Evolutionary conservation across 2,888 invertebrate genomes (phyloP).

Genomic region (Papilio gigon): DNA sequence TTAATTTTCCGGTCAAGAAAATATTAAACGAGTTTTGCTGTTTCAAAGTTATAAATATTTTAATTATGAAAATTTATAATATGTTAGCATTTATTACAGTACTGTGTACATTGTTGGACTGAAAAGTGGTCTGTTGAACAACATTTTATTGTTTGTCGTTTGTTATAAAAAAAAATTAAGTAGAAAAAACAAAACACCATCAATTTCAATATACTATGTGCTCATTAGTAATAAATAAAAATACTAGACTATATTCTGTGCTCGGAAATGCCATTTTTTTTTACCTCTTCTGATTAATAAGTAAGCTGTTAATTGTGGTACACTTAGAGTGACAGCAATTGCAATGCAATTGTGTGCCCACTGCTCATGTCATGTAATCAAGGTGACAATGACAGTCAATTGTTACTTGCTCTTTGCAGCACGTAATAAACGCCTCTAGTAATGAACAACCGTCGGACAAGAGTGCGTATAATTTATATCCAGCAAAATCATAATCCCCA

Average conservation of each 20-base stretch:
- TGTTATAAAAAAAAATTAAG: background rate
- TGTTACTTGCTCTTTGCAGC: slow-evolving; percentile 67
- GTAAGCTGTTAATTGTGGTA: slow-evolving; percentile 8
- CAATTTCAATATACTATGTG: too few relatives aligned
- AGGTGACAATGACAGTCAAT: slow-evolving; percentile 60
- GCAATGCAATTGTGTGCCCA: slow-evolving; percentile 47
- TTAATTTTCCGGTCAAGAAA: slow-evolving; percentile 20
- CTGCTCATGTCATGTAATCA: slow-evolving; percentile 61
- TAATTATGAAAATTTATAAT: background rate
- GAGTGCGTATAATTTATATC: background rate
- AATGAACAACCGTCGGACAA: slow-evolving; percentile 19
- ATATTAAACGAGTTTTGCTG: background rate
- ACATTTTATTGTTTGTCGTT: background rate
- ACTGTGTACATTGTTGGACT: background rate
- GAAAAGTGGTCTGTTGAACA: background rate
- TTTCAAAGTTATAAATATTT: background rate
- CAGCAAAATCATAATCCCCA: background rate
- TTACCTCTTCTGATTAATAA: background rate
- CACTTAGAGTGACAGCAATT: background rate
- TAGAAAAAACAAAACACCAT: background rate
- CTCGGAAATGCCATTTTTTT: background rate
- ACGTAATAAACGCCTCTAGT: slow-evolving; percentile 48
- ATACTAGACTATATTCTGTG: background rate
- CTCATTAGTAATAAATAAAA: too few relatives aligned
- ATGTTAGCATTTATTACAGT: background rate